phyloP scores from a whole-genome alignment of 2,113 vertebrate species.

The Misgurnus anguillicaudatus region DNA sequence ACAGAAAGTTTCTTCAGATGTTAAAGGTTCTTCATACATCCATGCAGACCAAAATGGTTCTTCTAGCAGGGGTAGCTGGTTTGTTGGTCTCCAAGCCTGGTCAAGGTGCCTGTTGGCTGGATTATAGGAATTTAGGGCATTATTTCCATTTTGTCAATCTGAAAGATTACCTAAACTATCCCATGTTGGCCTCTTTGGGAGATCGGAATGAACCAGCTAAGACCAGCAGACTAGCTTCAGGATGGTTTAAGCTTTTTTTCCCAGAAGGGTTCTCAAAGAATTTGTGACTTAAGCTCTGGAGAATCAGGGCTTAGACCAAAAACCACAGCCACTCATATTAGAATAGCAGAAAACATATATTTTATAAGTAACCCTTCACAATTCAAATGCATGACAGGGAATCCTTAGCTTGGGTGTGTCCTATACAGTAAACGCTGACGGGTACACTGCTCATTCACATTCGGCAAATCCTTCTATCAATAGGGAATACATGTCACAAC shows the following conservation, averaged over 20 bases:
- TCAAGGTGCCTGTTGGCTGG: too few species aligned
- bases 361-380: slow-evolving; percentile 19
- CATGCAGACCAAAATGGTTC: too few species aligned
- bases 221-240: not conserved
- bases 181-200: too few species aligned
- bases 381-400: slow-evolving; percentile 18
- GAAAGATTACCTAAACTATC: too few species aligned
- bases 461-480: slow-evolving; percentile 24
- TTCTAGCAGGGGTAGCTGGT: too few species aligned
- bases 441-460: slow-evolving; percentile 43
- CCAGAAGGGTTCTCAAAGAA: not conserved
- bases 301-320: slow-evolving; percentile 22
- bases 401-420: slow-evolving; percentile 21
- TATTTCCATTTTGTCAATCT: too few species aligned
- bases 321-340: slow-evolving; percentile 26
- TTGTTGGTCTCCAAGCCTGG: too few species aligned
- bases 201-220: too few species aligned
- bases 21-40: too few species aligned
- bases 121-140: too few species aligned
- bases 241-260: not conserved
- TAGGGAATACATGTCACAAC: slow-evolving; percentile 64
- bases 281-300: slow-evolving; percentile 20
- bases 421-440: not conserved
- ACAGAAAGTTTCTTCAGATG: too few species aligned
- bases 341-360: not conserved